A percentile compares a stretch with the other conserved stretches of the same genome.
phyloP scores from a whole-genome alignment of 2,888 invertebrate genomes.

The Sminthurides aquaticus region DNA sequence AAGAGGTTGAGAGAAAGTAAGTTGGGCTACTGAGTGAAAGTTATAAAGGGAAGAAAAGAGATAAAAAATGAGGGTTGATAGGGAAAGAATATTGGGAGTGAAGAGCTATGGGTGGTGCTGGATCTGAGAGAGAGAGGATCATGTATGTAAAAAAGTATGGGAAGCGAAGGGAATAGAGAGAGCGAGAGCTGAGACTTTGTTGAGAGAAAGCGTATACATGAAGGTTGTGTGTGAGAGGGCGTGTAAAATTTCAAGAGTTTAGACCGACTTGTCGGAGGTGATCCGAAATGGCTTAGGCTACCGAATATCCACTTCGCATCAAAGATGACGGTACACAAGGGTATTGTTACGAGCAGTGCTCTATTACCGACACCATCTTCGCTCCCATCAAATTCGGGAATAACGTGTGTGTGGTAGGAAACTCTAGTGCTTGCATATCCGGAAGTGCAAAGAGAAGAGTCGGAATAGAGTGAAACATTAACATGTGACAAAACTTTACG shows the following conservation, averaged over 20 bases:
- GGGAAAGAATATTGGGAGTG: not conserved
- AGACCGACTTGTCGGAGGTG: conserved; percentile 5
- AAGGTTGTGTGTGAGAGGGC: not conserved
- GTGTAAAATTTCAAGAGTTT: conserved; percentile 1
- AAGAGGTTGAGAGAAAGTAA: not conserved
- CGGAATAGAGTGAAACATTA: no score
- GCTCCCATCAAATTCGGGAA: conserved; percentile 14
- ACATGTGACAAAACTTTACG: no score
- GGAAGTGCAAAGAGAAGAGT: no score
- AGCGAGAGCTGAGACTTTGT: not conserved
- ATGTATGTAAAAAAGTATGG: not conserved
- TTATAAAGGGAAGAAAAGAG: not conserved
- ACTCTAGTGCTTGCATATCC: no score
- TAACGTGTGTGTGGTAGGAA: no score
- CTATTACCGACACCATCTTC: conserved; percentile 20
- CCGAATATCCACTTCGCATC: conserved; percentile 21
- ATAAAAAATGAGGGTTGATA: conserved; percentile 2
- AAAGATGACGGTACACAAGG: conserved; percentile 26
- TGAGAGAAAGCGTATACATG: not conserved
- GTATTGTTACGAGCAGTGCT: conserved; percentile 27
- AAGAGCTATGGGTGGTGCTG: not conserved
- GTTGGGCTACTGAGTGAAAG: not conserved
- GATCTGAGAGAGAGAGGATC: no score
- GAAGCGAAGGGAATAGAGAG: not conserved
- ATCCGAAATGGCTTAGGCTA: conserved; percentile 2